phyloP scores from a whole-genome alignment of 92 coral and sea anemone species.

The Porites rus region DNA sequence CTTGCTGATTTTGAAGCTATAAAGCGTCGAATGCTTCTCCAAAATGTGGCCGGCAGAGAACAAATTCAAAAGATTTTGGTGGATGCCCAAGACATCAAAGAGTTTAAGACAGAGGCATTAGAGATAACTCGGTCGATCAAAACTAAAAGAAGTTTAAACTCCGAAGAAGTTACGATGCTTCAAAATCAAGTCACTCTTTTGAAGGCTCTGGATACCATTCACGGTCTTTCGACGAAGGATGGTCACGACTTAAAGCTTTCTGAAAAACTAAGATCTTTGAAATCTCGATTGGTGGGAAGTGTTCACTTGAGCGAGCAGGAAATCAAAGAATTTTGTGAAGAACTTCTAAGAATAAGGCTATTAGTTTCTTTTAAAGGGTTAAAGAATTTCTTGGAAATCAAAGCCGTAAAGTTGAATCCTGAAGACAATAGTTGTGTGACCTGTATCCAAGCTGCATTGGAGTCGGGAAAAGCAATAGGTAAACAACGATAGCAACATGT shows the following conservation, averaged over 20 bases:
- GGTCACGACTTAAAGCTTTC: neutral
- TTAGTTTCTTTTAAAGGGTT: constrained; percentile 27
- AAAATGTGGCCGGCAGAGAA: constrained; percentile 6
- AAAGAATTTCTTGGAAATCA: constrained; percentile 21
- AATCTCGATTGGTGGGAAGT: constrained; percentile 2
- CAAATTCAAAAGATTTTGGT: constrained; percentile 11
- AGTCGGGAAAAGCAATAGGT: constrained; percentile 74
- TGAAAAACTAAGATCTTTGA: neutral
- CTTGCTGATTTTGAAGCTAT: constrained; percentile 82
- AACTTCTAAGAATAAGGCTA: constrained; percentile 14
- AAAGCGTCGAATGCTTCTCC: constrained; percentile 44
- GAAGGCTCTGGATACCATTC: constrained; percentile 20
- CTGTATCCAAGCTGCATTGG: constrained; percentile 35
- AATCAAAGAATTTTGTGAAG: constrained; percentile 4
- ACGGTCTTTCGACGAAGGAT: neutral
- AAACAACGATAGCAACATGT: neutral
- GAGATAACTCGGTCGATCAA: constrained; percentile 24
- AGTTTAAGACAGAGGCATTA: neutral
- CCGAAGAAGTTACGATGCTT: constrained; percentile 69
- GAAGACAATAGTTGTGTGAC: constrained; percentile 22
- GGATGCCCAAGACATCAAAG: constrained; percentile 18
- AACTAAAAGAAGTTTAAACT: constrained; percentile 31
- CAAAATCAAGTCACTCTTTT: constrained; percentile 81
- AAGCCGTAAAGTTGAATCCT: neutral
- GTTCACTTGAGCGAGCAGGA: constrained; percentile 25